Percentiles rank a stretch among this genome's conserved stretches.
phyloP scores from a whole-genome alignment of 2,888 invertebrate genomes.

The Chrysotoxum bicinctum region DNA sequence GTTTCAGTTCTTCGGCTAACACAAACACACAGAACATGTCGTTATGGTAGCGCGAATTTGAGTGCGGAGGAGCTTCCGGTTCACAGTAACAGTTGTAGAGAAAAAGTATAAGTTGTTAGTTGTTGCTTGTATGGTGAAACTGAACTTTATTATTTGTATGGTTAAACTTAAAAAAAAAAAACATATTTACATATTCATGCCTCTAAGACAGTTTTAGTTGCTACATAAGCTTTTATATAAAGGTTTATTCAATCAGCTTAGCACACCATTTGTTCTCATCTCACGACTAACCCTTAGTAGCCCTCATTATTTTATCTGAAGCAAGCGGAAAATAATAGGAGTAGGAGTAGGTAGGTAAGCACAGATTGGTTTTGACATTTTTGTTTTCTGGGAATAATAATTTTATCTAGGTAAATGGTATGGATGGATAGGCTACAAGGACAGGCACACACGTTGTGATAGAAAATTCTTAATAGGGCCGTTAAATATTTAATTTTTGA shows the following conservation, averaged over 20 bases:
- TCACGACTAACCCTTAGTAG: background rate
- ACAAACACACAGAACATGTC: background rate
- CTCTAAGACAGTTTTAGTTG: background rate
- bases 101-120: constrained; percentile 32
- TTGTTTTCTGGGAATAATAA: constrained; percentile 5
- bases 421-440: background rate
- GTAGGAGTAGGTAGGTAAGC: too few relatives aligned
- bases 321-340: background rate
- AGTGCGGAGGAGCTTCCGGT: constrained; percentile 41
- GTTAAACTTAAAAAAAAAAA: background rate
- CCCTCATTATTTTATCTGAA: background rate
- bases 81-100: background rate
- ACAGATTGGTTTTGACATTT: constrained; percentile 20
- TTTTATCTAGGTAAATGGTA: background rate
- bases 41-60: background rate
- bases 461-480: constrained; percentile 33
- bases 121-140: constrained; percentile 18
- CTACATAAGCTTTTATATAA: constrained; percentile 12
- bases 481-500: constrained; percentile 65
- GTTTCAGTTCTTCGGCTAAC: background rate
- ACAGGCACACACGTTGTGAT: constrained; percentile 15
- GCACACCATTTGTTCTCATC: background rate
- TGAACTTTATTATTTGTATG: constrained; percentile 18
- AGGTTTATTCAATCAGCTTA: constrained; percentile 2
- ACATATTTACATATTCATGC: background rate